Conservation (phyloP, 2,888 invertebrate genomes). For the Mythimna ferrago region DNA sequence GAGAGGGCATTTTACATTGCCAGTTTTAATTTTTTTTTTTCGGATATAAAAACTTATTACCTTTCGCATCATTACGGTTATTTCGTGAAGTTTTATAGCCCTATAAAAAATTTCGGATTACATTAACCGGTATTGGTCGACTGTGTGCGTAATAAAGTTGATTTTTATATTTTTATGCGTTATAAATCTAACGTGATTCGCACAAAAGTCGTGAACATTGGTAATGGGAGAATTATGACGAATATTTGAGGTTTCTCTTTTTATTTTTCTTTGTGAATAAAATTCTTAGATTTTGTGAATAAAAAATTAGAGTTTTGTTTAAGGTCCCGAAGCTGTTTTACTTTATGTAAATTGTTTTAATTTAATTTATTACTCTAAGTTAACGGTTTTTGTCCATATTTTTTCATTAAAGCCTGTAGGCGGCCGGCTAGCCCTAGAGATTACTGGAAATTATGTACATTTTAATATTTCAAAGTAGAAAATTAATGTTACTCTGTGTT, state of each 20-base stretch:
- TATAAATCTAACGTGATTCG: slow-evolving; percentile 40
- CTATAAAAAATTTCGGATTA: slow-evolving; percentile 46
- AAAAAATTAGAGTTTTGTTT: slow-evolving; percentile 30
- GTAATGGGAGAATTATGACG: slow-evolving; percentile 6
- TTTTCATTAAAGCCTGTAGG: slow-evolving; percentile 53
- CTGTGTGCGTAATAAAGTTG: slow-evolving; percentile 48
- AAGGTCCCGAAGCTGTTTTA: slow-evolving; percentile 30
- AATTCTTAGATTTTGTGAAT: slow-evolving; percentile 3
- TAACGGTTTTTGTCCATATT: slow-evolving; percentile 44
- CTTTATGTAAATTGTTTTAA: slow-evolving; percentile 41
- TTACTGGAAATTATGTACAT: slow-evolving; percentile 45
- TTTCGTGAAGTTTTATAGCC: slow-evolving; percentile 58
- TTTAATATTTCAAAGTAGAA: slow-evolving; percentile 40
- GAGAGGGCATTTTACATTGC: slow-evolving; percentile 54
- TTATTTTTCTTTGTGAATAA: slow-evolving; percentile 7
- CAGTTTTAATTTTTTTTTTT: slow-evolving; percentile 43
- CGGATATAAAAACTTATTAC: slow-evolving; percentile 61
- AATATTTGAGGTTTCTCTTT: not conserved
- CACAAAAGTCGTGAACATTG: slow-evolving; percentile 6
- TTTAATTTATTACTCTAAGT: slow-evolving; percentile 45
- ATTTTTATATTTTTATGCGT: slow-evolving; percentile 60
- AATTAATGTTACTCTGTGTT: slow-evolving; percentile 27
- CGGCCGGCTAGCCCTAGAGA: slow-evolving; percentile 39
- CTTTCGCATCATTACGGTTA: slow-evolving; percentile 40
- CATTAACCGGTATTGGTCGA: slow-evolving; percentile 52